Base-by-base conservation (phyloP, 2,797 vertebrate genomes). In the Stomatorhinus walkeri region DNA sequence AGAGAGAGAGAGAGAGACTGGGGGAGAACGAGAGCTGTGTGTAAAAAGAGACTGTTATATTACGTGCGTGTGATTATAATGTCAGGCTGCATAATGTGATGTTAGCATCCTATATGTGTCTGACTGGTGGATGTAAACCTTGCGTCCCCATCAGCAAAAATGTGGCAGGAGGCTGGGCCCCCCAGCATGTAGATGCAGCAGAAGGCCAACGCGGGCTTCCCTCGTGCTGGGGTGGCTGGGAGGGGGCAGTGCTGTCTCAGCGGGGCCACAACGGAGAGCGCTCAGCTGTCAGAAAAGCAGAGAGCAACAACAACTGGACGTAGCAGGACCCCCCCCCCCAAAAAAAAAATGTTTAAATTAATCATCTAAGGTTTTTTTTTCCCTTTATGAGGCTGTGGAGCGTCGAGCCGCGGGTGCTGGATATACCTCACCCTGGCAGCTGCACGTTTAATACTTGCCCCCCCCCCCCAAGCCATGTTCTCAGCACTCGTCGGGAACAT, bases 41-140 rank as follows among this genome's bases (percentile, higher is more conserved):
- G 56, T 87, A 43, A 46, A 64, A 46, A 40, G 32, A 43, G n/a
- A 4, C 36, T 48, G 86, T 48, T 64, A 46, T 87, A 46, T 61
- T 59, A 14, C 36, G 89, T 89, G 89, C 88, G 87, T 19, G 36
- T 86, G 59, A 10, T 64, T 28, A 64, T 46, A 87, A 87, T 61
- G 56, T 87, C 19, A 87, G 52, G 14, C 28, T n/a, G 16, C 85
- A 40, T 43, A 56, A 36, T 59, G 48, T 54, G 84, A 54, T 32
- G 85, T n/a, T 56, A 59, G 16, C 85, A 40, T 40, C 32, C 28
- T 87, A 16, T 14, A 36, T 56, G 52, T 43, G 52, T 43, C 85
- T 59, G 85, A 56, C 28, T 59, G 1, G 81, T 19, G 28, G 24
- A 87, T 52, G 52, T 51, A 40, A n/a, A 52, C 28, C 51, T 59